Percentiles rank a stretch among this genome's conserved stretches.
Conservation (phyloP, 2,113 vertebrate species). For the Cochlearius cochlearius region DNA sequence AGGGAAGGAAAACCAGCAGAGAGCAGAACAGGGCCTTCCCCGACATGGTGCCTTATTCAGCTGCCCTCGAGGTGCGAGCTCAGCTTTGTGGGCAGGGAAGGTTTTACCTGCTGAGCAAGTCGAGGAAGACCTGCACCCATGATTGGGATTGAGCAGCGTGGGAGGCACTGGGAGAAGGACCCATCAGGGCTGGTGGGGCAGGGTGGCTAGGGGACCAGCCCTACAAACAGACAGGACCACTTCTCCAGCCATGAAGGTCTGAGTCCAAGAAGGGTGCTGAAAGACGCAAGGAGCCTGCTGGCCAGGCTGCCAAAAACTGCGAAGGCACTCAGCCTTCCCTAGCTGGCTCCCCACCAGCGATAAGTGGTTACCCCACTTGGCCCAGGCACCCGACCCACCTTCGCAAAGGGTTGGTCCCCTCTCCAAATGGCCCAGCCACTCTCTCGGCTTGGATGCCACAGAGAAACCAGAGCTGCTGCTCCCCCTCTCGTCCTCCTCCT, state of each 20-base stretch:
- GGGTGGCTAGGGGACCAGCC: neutral
- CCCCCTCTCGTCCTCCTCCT: neutral
- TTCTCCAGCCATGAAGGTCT: neutral
- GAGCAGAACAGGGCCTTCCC: neutral
- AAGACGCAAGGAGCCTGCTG: neutral
- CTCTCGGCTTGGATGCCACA: neutral
- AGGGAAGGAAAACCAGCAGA: neutral
- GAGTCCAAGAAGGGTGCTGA: neutral
- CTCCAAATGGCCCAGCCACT: neutral
- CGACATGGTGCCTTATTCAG: neutral
- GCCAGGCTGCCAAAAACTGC: neutral
- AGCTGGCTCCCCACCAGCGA: neutral
- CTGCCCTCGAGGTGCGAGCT: neutral
- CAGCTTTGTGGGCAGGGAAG: neutral
- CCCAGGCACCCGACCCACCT: neutral
- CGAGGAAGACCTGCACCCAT: neutral
- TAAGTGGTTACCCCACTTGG: neutral
- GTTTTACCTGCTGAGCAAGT: slow-evolving; percentile 26
- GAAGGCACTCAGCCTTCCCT: neutral
- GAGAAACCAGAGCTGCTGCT: neutral
- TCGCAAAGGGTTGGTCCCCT: neutral
- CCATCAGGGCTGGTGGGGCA: neutral
- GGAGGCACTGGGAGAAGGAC: neutral
- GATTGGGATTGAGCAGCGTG: neutral
- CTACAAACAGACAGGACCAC: accelerated